Evolutionary conservation across 2,888 invertebrate species (phyloP).

Genomic region (Pachliopta kotzebuea): DNA sequence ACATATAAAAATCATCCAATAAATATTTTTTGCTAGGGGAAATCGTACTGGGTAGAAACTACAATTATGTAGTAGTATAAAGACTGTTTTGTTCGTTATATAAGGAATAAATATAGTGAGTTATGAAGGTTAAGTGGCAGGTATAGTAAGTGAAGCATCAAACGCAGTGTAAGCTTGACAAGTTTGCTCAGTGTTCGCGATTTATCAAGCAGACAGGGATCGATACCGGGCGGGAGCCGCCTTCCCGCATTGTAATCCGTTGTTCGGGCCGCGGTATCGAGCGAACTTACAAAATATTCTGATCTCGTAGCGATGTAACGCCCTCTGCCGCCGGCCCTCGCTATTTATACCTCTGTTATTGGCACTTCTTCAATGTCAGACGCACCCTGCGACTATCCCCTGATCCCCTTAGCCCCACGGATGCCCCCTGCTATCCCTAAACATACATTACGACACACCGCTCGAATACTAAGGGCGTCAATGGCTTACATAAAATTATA

Average conservation of each 20-base stretch:
- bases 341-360: slow-evolving; percentile 81
- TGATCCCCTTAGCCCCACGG: slow-evolving; percentile 58
- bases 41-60: too few species aligned
- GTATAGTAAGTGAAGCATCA: slow-evolving; percentile 32
- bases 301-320: slow-evolving; percentile 78
- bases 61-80: too few species aligned
- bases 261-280: slow-evolving; percentile 65
- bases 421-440: slow-evolving; percentile 57
- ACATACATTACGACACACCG: slow-evolving; percentile 73
- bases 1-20: too few species aligned
- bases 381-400: slow-evolving; percentile 73
- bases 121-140: not conserved
- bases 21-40: too few species aligned
- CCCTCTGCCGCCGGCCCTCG: slow-evolving; percentile 70
- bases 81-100: too few species aligned
- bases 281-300: slow-evolving; percentile 74
- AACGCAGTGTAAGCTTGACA: slow-evolving; percentile 50
- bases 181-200: slow-evolving; percentile 59
- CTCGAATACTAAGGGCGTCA: slow-evolving; percentile 65
- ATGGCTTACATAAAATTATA: slow-evolving; percentile 71
- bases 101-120: not conserved
- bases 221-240: slow-evolving; percentile 57
- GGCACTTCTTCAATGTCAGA: slow-evolving; percentile 82
- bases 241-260: slow-evolving; percentile 77
- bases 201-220: slow-evolving; percentile 64